Evolutionary conservation across 1,140 invertebrate genomes (phyloP).

Genomic region (Pseudomyrmex gracilis): DNA sequence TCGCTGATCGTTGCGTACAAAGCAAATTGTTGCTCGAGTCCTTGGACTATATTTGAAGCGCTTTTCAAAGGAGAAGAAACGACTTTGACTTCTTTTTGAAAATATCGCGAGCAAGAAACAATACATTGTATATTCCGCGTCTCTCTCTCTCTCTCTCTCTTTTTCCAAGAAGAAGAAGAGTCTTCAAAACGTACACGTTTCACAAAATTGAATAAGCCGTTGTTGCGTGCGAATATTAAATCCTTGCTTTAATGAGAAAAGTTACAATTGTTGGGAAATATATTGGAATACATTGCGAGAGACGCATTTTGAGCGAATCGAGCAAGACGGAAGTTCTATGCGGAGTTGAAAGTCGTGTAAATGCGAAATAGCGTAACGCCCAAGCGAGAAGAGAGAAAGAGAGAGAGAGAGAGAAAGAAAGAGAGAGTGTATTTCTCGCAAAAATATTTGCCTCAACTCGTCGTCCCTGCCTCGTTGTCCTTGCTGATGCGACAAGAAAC

Average conservation of each 20-base stretch:
- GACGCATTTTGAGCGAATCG: not conserved
- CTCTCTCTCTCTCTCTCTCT: not conserved
- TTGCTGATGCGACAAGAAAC: constrained; percentile 22
- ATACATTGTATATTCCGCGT: not conserved
- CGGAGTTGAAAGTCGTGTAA: constrained; percentile 20
- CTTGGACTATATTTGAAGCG: not conserved
- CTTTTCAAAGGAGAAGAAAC: not conserved
- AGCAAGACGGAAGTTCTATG: constrained; percentile 8
- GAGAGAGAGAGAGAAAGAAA: not conserved
- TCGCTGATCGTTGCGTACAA: constrained; percentile 17
- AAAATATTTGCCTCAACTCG: constrained; percentile 41
- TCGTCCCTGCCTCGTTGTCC: constrained; percentile 38
- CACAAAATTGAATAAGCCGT: not conserved
- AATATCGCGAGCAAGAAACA: constrained; percentile 3
- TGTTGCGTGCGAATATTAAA: not conserved
- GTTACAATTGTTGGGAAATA: not conserved
- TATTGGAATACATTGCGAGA: not conserved
- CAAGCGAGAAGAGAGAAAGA: not conserved
- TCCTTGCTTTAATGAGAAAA: not conserved
- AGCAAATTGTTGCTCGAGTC: not conserved
- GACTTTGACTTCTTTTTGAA: not conserved
- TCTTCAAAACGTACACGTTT: not conserved
- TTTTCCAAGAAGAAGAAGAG: not conserved
- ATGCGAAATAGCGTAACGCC: not conserved
- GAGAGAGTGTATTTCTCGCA: not conserved